Base-by-base conservation (phyloP, 2,113 vertebrate genomes). In the Gallinago media region DNA sequence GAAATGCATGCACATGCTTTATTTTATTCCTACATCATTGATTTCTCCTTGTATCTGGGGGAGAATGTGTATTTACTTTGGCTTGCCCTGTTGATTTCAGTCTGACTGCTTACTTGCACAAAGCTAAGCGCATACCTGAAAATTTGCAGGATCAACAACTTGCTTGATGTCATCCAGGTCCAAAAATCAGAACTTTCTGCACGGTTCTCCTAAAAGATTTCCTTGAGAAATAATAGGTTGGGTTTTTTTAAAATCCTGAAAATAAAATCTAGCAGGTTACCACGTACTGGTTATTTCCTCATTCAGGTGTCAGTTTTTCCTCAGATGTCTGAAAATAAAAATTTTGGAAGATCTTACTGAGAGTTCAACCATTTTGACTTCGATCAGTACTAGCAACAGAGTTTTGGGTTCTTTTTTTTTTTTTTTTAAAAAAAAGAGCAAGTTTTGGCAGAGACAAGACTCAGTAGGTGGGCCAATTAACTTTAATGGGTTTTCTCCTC, bases 401-500 rank as follows among this genome's bases (percentile, higher is more conserved):
- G n/a, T 47, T 47, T 47, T 22, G 47, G 47, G 20, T 47, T n/a
- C 75, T 4, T 72, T 78, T 11, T 34, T 81, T 5, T 74, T 75
- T 9, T 19, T 36, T n/a, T n/a, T n/a, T n/a, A 65, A 20, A 49
- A 36, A 61, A 47, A 3, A 27, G 16, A 11, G 40, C 38, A 10
- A 17, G 11, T 50, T 36, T 49, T 89, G 79, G 54, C 76, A 77
- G 56, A 42, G 34, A n/a, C n/a, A 49, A 74, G 25, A 6, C 26
- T 80, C 78, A 67, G 61, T 72, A 82, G 84, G 84, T 89, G 68
- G 72, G 46, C 80, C 68, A 71, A 56, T 86, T 86, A 86, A 59
- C 49, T 94, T 72, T 47, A 91, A 91, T 31, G 83, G 65, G 58
- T 42, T 94, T 88, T 84, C 76, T 92, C 19, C 46, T 84, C 80